phyloP scores from a whole-genome alignment of 2,113 vertebrate species.

The cattle (Bos taurus) region ARS-UCD2.0 NC_037337.1:33319501-33320000 shows the following conservation, averaged over 20 bases:
- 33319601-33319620: background rate
- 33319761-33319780: background rate
- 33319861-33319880: background rate
- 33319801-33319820: background rate
- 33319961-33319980: background rate
- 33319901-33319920: background rate
- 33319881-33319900: background rate
- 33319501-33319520: background rate
- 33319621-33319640: background rate
- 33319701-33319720: background rate
- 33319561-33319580: background rate
- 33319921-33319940: background rate
- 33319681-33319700: background rate
- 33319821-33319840: background rate
- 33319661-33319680: background rate
- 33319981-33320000: background rate
- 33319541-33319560: background rate
- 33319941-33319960: background rate
- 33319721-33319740: background rate
- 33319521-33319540: background rate
- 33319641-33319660: background rate
- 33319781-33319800: too few species aligned
- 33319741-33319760: background rate
- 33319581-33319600: background rate
- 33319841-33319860: background rate